Evolutionary conservation across 2,888 invertebrate genomes (phyloP), one percentile per base, ranked within the genome.

Genomic region (Drosophila hawaiiensis): DNA sequence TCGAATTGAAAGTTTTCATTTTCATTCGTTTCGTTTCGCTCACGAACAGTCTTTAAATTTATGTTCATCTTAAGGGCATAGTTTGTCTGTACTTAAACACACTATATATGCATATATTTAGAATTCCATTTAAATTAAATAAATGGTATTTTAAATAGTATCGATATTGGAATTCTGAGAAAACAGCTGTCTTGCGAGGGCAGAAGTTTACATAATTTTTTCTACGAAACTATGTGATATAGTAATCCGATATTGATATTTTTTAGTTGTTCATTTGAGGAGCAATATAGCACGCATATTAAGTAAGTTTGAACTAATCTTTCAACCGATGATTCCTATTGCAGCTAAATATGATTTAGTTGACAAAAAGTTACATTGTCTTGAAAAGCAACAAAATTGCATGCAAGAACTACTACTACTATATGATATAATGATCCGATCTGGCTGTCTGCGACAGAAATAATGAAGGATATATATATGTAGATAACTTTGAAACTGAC

Each of bases 1-100:
- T 78, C 71, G 68, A 79, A 80, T 82, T 75, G 76, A 59, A 81
- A 89, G 72, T 83, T 84, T 83, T 75, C 68, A 62, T 82, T 77
- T 66, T 19, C 19, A 47, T 37, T n/a, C 28, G 28, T 50, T 50
- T 50, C 50, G 59, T 41, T 74, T 72, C 68, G 64, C 70, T 73
- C 55, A 55, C 39, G 58, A 50, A 41, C 25, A 35, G 52, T n/a
- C 19, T 29, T 29, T 29, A n/a, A 52, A 29, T 52, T 52, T 3
- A 52, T 52, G 19, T 52, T n/a, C 19, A 52, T 4, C 29, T 52
- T 52, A 29, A 54, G 54, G 60, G 43, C 77, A 83, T 88, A 85
- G 88, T 84, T 84, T 73, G 49, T 67, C 64, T 58, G 68, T 80
- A 73, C 68, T 62, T 29, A 19, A 62, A 39, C 59, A 43, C 31